Conservation (phyloP, 2,797 vertebrate species). For the Chlorospingus semifuscus region DNA sequence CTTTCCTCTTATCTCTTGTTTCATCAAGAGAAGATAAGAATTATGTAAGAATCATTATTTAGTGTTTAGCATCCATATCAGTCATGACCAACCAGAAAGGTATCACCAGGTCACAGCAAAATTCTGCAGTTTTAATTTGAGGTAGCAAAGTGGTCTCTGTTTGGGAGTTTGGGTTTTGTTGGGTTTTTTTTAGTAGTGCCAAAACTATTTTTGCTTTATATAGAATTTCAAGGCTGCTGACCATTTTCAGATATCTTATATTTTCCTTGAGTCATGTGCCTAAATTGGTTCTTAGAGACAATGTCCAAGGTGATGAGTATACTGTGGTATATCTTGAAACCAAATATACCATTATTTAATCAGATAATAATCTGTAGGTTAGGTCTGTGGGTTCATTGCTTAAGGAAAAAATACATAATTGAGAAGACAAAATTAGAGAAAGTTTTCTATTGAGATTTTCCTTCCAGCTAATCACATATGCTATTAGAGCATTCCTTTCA, state of each 20-base stretch:
- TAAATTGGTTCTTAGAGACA: background rate
- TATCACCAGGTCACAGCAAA: background rate
- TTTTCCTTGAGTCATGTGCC: background rate
- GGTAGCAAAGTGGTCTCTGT: background rate
- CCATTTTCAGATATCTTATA: background rate
- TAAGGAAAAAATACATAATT: background rate
- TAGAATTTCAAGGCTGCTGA: background rate
- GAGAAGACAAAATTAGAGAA: background rate
- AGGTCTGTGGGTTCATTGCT: background rate
- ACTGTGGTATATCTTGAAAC: background rate
- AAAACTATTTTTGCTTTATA: conserved; percentile 9
- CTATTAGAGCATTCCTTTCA: background rate
- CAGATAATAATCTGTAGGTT: background rate
- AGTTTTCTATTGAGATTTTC: background rate
- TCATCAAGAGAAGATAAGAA: background rate
- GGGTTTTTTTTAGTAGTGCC: background rate
- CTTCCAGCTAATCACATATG: background rate
- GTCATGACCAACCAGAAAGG: background rate
- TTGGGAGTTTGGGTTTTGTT: background rate
- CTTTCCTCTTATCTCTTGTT: background rate
- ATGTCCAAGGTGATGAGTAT: background rate
- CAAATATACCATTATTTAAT: background rate
- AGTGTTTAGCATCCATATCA: background rate
- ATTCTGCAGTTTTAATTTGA: background rate
- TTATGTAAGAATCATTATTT: background rate